phyloP scores from a whole-genome alignment of 2,113 vertebrate genomes.

The Phaetusa simplex region DNA sequence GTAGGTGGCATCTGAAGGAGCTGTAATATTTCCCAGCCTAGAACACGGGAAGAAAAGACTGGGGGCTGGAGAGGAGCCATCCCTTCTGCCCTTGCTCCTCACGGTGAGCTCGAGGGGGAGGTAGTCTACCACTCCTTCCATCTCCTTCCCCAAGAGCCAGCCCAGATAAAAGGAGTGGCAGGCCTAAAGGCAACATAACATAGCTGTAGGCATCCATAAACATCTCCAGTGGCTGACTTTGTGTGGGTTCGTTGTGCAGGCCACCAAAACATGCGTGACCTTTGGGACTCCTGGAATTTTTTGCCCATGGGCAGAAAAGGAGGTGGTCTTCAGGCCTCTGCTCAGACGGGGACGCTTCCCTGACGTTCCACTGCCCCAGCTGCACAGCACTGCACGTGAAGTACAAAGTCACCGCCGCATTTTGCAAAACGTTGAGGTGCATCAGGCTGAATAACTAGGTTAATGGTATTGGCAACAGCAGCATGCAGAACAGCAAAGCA shows the following conservation, averaged over 20 bases:
- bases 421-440: neutral
- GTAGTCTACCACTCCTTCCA: neutral
- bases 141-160: neutral
- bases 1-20: neutral
- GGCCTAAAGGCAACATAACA: neutral
- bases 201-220: neutral
- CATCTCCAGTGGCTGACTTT: neutral
- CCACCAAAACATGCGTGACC: neutral
- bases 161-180: neutral
- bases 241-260: neutral
- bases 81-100: neutral
- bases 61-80: neutral
- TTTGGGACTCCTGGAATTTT: neutral
- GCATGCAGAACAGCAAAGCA: neutral
- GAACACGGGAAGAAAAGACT: neutral
- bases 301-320: neutral
- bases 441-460: neutral
- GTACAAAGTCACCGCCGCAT: neutral
- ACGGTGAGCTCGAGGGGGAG: rapidly evolving
- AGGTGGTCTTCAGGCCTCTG: neutral
- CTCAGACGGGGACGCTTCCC: neutral
- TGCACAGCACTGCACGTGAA: neutral
- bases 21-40: neutral
- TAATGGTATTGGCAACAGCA: neutral
- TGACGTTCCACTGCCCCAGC: rapidly evolving